phyloP scores from a whole-genome alignment of 2,113 vertebrate species.

The Neotoma lepida region DNA sequence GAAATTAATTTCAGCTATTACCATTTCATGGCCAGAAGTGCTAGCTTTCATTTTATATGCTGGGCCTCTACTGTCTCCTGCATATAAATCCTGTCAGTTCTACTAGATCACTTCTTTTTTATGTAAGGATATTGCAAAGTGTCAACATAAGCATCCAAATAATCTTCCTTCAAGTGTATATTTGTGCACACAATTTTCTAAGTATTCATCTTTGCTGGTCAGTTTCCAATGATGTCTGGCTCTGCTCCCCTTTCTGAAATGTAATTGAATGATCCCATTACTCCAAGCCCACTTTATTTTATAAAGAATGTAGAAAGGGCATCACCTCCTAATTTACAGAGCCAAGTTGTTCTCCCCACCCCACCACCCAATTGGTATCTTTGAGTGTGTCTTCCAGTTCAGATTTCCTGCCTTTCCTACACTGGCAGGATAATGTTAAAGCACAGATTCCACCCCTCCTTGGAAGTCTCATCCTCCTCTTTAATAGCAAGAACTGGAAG shows the following conservation, averaged over 20 bases:
- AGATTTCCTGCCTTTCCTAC: background rate
- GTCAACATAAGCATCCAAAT: slow-evolving; percentile 59
- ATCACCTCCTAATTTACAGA: slow-evolving; percentile 59
- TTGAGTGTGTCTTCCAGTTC: slow-evolving; percentile 24
- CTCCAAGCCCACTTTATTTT: slow-evolving; percentile 66
- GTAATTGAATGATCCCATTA: slow-evolving; percentile 65
- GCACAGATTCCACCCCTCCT: background rate
- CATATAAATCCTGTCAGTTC: slow-evolving; percentile 68
- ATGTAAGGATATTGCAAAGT: slow-evolving; percentile 59
- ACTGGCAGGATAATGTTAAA: slow-evolving; percentile 20
- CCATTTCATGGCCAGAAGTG: slow-evolving; percentile 55
- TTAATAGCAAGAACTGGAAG: slow-evolving; percentile 39
- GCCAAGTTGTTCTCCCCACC: slow-evolving; percentile 48
- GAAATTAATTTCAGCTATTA: slow-evolving; percentile 78
- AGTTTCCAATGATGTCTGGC: slow-evolving; percentile 70
- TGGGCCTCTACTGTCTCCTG: slow-evolving; percentile 40
- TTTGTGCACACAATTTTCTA: slow-evolving; percentile 69
- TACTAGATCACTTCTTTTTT: slow-evolving; percentile 51
- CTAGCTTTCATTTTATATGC: slow-evolving; percentile 66
- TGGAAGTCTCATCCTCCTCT: slow-evolving; percentile 12
- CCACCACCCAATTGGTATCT: background rate
- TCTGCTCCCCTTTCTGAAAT: slow-evolving; percentile 53
- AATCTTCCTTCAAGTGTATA: slow-evolving; percentile 54
- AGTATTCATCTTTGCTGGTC: slow-evolving; percentile 54
- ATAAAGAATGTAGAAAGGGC: slow-evolving; percentile 64